Evolutionary conservation across 2,113 vertebrate genomes (phyloP).

Genomic region (Oryzias woworae): DNA sequence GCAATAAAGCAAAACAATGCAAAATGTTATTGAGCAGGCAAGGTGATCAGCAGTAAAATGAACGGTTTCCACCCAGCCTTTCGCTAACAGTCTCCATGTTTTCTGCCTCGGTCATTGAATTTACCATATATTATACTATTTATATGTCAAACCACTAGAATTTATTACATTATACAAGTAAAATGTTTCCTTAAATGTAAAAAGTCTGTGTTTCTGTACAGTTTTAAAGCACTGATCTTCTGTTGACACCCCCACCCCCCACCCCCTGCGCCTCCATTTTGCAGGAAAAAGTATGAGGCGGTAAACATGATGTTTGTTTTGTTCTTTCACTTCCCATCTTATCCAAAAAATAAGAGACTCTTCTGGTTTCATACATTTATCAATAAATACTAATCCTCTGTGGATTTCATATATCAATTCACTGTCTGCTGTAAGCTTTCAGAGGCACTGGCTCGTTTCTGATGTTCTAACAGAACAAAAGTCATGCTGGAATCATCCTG

Average conservation of each 20-base stretch:
- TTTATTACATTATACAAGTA: constrained; percentile 32
- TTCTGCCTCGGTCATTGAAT: constrained; percentile 17
- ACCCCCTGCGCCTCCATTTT: background rate
- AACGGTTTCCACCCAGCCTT: constrained; percentile 5
- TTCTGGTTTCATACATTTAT: no score
- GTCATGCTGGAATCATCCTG: constrained; percentile 41
- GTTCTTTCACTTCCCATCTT: constrained; percentile 26
- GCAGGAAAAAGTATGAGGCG: constrained; percentile 26
- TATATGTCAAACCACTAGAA: constrained; percentile 46
- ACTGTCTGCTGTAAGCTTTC: no score
- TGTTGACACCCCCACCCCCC: constrained; percentile 5
- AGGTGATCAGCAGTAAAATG: constrained; percentile 2
- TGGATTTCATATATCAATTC: no score
- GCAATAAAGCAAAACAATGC: constrained; percentile 20
- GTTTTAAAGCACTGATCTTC: constrained; percentile 39
- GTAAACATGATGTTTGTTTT: constrained; percentile 29
- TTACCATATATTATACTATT: constrained; percentile 29
- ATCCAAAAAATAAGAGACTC: constrained; percentile 35
- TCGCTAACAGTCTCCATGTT: background rate
- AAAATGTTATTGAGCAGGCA: constrained; percentile 15
- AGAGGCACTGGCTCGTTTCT: constrained; percentile 70
- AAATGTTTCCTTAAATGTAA: constrained; percentile 46
- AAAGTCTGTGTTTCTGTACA: constrained; percentile 38
- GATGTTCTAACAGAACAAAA: constrained; percentile 52
- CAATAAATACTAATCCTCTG: no score